These are phyloP conservation scores for Siphonodentalium dalli DNA, from an alignment of 2,888 invertebrate species.

Conservation along the genomic window DNA sequence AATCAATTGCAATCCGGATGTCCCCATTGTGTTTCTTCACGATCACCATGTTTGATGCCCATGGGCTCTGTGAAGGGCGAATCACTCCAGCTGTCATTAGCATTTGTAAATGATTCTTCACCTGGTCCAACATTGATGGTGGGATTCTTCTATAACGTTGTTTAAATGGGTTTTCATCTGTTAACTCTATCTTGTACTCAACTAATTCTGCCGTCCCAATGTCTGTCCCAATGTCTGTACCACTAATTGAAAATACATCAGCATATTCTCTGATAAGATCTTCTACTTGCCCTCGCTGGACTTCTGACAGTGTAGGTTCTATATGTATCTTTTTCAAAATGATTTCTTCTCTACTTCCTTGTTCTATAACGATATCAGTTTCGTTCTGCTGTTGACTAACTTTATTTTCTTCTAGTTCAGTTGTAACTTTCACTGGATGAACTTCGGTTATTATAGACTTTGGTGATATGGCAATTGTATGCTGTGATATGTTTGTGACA, in stretches of 20 bases:
- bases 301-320: too few relatives aligned
- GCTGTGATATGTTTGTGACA: too few relatives aligned
- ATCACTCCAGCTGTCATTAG: constrained; percentile 3
- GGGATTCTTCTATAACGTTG: constrained; percentile 1
- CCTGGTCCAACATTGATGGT: constrained; percentile 4
- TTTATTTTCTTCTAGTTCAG: too few relatives aligned
- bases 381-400: too few relatives aligned
- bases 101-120: constrained; percentile 2
- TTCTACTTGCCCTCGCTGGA: not conserved
- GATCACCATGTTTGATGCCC: constrained; percentile 4
- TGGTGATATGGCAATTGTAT: too few relatives aligned
- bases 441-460: too few relatives aligned
- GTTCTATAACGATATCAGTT: too few relatives aligned
- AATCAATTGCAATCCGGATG: constrained; percentile 4
- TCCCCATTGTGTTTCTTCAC: constrained; percentile 7
- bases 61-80: constrained; percentile 7
- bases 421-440: too few relatives aligned
- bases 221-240: not conserved
- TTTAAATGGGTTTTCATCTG: constrained; percentile 1
- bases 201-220: too few relatives aligned
- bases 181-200: not conserved
- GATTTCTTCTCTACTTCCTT: too few relatives aligned
- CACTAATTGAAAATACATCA: not conserved
- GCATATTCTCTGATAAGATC: not conserved
- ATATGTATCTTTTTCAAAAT: too few relatives aligned